Conservation (phyloP, 2,797 vertebrate genomes). For the Limnodromus scolopaceus region DNA sequence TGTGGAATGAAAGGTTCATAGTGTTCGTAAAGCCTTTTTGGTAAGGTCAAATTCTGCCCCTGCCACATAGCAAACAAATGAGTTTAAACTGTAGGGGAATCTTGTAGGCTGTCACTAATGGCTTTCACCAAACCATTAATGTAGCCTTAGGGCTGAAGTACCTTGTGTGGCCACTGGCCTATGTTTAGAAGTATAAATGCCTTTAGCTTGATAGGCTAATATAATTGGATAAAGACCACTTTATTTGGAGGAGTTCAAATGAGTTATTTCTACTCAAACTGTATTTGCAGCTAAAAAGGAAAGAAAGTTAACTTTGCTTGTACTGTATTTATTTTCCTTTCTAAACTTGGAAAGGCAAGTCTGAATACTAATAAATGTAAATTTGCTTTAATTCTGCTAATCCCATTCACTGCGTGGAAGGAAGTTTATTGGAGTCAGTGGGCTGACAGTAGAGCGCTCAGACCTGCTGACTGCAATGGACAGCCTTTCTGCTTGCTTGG, state of each 20-base stretch:
- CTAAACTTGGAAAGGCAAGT: neutral
- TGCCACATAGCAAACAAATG: constrained; percentile 5
- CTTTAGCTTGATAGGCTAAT: constrained; percentile 2
- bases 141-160: constrained; percentile 7
- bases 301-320: neutral
- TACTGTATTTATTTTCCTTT: neutral
- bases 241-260: neutral
- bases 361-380: neutral
- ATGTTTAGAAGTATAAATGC: neutral
- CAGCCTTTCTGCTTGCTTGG: neutral
- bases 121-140: neutral
- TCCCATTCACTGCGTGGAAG: neutral
- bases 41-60: neutral
- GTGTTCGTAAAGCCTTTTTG: constrained; percentile 20
- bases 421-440: neutral
- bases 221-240: constrained; percentile 34
- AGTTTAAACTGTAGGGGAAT: constrained; percentile 5
- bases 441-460: neutral
- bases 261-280: neutral
- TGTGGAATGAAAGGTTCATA: constrained; percentile 11
- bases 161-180: constrained; percentile 24
- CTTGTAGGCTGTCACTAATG: neutral
- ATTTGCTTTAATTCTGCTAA: constrained; percentile 1
- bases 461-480: neutral
- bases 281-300: neutral